Percentiles rank a stretch among this genome's conserved stretches.
phyloP scores from a whole-genome alignment of 2,888 invertebrate species.

The Erebia aethiops region DNA sequence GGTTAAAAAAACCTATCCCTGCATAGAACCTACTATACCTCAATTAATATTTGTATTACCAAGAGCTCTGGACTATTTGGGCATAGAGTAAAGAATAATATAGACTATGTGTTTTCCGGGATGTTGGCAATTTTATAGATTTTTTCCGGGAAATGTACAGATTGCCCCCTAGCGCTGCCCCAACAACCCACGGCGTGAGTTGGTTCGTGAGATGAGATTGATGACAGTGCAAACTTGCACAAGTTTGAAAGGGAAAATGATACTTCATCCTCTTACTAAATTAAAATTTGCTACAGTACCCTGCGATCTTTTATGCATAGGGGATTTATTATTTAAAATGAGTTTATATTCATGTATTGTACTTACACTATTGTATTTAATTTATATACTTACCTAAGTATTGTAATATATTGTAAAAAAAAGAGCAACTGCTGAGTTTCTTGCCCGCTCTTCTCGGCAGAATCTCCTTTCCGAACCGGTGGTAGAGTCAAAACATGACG shows the following conservation, averaged over 20 bases:
- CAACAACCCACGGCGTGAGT: conserved; percentile 11
- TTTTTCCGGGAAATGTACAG: not conserved
- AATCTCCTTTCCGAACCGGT: no score
- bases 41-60: no score
- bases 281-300: not conserved
- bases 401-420: no score
- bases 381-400: no score
- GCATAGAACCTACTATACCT: no score
- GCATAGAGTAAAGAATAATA: not conserved
- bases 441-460: no score
- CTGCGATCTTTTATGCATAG: not conserved
- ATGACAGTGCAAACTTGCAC: conserved; percentile 10
- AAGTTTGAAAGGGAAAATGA: conserved; percentile 8
- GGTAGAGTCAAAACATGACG: no score
- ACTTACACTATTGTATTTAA: no score
- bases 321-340: no score
- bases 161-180: not conserved
- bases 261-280: not conserved
- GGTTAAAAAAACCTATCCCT: no score
- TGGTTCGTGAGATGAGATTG: not conserved
- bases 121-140: conserved; percentile 1
- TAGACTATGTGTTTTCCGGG: not conserved
- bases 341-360: no score
- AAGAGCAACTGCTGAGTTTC: no score
- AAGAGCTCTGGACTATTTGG: not conserved